Conservation (phyloP, 1,140 invertebrate species). For the Odontomachus brunneus region DNA sequence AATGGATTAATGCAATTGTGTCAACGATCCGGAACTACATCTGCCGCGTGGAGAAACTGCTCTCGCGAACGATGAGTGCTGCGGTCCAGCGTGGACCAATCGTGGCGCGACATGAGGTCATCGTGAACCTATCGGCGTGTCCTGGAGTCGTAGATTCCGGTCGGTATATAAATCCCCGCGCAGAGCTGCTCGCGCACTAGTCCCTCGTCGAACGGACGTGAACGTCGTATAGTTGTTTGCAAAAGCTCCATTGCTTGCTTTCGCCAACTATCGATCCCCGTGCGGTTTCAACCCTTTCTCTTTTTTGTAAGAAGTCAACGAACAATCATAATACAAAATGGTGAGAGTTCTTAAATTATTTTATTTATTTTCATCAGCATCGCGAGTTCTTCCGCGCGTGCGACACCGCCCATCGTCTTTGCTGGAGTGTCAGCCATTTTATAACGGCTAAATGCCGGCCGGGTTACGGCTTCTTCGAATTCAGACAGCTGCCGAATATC, state of each 20-base stretch:
- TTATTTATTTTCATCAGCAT: too few relatives aligned
- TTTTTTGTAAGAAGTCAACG: slow-evolving; percentile 20
- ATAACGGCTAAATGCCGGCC: slow-evolving; percentile 69
- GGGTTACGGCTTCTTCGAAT: slow-evolving; percentile 38
- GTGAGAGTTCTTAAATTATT: slow-evolving; percentile 56
- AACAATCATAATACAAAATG: slow-evolving; percentile 63
- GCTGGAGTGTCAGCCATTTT: slow-evolving; percentile 59
- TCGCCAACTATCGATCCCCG: slow-evolving; percentile 65
- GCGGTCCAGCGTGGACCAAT: slow-evolving; percentile 66
- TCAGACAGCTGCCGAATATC: background rate
- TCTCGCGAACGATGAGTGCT: slow-evolving; percentile 47
- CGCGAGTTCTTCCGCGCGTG: background rate
- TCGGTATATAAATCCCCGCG: slow-evolving; percentile 64
- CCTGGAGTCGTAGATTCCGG: slow-evolving; percentile 41
- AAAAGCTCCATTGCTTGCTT: slow-evolving; percentile 75
- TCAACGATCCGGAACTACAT: slow-evolving; percentile 59
- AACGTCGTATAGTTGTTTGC: slow-evolving; percentile 63
- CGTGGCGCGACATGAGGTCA: slow-evolving; percentile 36
- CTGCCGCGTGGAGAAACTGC: slow-evolving; percentile 36
- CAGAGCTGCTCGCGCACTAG: slow-evolving; percentile 33
- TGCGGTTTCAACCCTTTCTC: background rate
- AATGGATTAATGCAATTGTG: background rate
- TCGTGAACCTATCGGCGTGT: slow-evolving; percentile 52
- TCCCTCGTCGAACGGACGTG: slow-evolving; percentile 9
- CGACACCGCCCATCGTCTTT: background rate